These are phyloP conservation scores for Phanerotoma sp. DNA, from an alignment of 2,888 invertebrate genomes.

Conservation along the genomic window DNA sequence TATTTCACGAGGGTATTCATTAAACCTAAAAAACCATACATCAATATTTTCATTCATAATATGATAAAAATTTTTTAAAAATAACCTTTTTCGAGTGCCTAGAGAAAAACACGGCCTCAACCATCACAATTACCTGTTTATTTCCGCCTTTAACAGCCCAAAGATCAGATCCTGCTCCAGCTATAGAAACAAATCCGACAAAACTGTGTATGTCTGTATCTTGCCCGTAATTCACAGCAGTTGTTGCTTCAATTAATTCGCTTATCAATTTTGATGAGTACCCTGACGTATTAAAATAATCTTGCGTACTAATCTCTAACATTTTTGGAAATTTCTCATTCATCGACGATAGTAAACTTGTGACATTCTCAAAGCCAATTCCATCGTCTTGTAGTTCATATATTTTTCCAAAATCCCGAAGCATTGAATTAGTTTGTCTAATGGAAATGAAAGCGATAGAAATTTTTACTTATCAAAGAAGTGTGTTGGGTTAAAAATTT, in stretches of 20 bases:
- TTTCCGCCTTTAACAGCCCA: conserved; percentile 67
- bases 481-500: no score
- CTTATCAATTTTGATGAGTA: conserved; percentile 59
- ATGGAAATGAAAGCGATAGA: not conserved
- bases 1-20: no score
- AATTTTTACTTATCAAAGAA: not conserved
- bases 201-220: conserved; percentile 61
- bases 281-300: conserved; percentile 55
- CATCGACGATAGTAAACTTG: conserved; percentile 61
- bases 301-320: conserved; percentile 53
- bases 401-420: conserved; percentile 58
- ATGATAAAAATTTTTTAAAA: no score
- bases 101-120: no score
- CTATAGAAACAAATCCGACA: conserved; percentile 57
- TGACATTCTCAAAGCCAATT: conserved; percentile 59
- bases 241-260: conserved; percentile 61
- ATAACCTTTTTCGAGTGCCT: no score
- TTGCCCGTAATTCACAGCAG: conserved; percentile 66
- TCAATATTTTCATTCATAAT: no score
- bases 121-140: conserved; percentile 56
- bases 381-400: conserved; percentile 61
- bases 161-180: conserved; percentile 60
- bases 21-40: no score
- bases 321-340: conserved; percentile 58
- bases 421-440: conserved; percentile 39